Conservation (phyloP, 35 echinoderm and acorn worm genomes). For the Eucidaris tribuloides region DNA sequence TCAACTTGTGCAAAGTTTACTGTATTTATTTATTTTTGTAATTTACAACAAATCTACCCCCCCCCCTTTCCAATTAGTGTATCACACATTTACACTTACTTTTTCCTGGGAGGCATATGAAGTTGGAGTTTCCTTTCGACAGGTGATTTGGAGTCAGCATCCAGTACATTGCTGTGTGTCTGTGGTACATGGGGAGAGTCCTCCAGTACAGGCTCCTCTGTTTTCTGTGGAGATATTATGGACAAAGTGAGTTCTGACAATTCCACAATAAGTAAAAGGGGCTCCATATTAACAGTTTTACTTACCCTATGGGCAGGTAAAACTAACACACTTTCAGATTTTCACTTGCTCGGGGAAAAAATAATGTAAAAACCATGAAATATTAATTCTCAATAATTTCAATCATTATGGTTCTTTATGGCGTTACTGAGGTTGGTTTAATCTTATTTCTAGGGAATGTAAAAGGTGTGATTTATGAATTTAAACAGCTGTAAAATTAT, state of each 20-base stretch:
- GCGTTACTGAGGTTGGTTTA: no score
- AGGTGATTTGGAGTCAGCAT: conserved; percentile 1
- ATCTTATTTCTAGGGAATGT: no score
- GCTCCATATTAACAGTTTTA: background rate
- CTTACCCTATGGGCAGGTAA: background rate
- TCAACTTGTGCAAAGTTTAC: no score
- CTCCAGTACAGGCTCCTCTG: background rate
- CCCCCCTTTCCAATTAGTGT: no score
- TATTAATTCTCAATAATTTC: background rate
- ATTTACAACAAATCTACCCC: no score
- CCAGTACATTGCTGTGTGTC: background rate
- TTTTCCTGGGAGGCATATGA: conserved; percentile 11
- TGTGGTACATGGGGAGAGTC: background rate
- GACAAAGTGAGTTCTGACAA: background rate
- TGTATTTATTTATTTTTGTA: no score
- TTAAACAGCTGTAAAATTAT: no score
- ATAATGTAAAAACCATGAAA: background rate
- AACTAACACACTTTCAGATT: no score
- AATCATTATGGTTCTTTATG: background rate
- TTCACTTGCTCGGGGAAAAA: background rate
- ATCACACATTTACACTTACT: background rate
- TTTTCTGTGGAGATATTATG: background rate
- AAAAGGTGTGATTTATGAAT: no score
- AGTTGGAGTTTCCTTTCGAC: conserved; percentile 2
- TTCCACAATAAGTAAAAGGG: background rate